Percentiles rank a stretch among this genome's conserved stretches.
Evolutionary conservation across 2,888 invertebrate species (phyloP).

Genomic region (Gastrophysa polygoni): DNA sequence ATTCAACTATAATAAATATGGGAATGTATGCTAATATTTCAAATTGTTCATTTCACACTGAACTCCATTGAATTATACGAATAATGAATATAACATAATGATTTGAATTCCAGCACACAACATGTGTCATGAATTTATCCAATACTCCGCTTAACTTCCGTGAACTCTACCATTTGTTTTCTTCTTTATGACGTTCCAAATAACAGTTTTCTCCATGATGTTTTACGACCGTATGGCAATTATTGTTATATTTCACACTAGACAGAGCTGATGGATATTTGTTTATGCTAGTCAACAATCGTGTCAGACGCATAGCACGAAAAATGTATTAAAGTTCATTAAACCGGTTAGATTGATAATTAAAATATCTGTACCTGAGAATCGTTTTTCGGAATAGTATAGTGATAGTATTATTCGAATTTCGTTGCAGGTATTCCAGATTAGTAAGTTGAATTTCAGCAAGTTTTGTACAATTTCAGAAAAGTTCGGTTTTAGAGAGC

Average conservation of each 20-base stretch:
- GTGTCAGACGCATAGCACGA: neutral
- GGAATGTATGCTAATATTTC: neutral
- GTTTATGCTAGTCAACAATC: neutral
- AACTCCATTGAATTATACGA: neutral
- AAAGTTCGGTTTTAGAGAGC: too few species aligned
- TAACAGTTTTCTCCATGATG: neutral
- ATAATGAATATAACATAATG: neutral
- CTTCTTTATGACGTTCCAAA: neutral
- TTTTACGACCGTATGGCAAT: neutral
- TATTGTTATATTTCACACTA: neutral
- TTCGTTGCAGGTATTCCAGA: too few species aligned
- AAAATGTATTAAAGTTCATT: neutral
- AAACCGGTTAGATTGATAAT: too few species aligned
- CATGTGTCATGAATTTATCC: neutral
- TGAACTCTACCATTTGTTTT: neutral
- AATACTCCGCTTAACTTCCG: neutral
- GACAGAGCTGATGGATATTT: neutral
- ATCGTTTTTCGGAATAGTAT: too few species aligned
- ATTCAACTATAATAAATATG: too few species aligned
- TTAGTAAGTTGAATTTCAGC: too few species aligned
- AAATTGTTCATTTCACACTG: neutral
- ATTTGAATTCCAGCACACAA: neutral
- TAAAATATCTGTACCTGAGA: too few species aligned
- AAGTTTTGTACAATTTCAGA: too few species aligned
- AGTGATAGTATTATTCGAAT: too few species aligned